These are phyloP conservation scores for Apamea monoglypha DNA, from an alignment of 2,888 invertebrate genomes.

Conservation along the genomic window DNA sequence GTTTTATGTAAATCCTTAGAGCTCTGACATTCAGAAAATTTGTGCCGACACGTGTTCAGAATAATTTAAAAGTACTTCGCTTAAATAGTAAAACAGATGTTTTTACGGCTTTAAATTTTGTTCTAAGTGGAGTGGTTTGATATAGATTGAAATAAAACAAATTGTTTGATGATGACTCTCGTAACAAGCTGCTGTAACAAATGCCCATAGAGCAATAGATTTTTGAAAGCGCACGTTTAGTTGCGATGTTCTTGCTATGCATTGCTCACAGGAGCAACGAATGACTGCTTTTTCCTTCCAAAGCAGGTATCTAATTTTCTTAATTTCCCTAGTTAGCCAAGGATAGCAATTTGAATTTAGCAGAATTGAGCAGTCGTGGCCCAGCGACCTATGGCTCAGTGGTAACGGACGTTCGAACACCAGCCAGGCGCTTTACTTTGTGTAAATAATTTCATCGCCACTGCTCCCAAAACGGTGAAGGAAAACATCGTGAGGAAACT, in stretches of 20 bases:
- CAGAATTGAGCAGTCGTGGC: too few species aligned
- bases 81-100: conserved; percentile 17
- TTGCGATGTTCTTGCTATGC: neutral
- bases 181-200: neutral
- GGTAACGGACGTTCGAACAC: too few species aligned
- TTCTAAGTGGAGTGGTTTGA: neutral
- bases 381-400: too few species aligned
- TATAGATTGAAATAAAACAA: neutral
- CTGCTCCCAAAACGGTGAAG: too few species aligned
- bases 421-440: too few species aligned
- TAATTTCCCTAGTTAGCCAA: neutral
- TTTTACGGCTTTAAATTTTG: neutral
- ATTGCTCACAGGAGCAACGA: neutral
- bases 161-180: neutral
- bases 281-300: neutral
- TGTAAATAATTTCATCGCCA: too few species aligned
- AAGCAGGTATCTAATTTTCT: neutral
- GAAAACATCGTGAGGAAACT: too few species aligned
- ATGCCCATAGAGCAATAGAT: neutral
- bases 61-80: conserved; percentile 48
- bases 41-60: conserved; percentile 49
- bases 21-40: conserved; percentile 52
- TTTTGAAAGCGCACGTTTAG: neutral
- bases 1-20: conserved; percentile 53
- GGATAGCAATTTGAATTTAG: neutral